Conservation (phyloP, 1,140 invertebrate genomes). For the Pseudomyrmex gracilis region DNA sequence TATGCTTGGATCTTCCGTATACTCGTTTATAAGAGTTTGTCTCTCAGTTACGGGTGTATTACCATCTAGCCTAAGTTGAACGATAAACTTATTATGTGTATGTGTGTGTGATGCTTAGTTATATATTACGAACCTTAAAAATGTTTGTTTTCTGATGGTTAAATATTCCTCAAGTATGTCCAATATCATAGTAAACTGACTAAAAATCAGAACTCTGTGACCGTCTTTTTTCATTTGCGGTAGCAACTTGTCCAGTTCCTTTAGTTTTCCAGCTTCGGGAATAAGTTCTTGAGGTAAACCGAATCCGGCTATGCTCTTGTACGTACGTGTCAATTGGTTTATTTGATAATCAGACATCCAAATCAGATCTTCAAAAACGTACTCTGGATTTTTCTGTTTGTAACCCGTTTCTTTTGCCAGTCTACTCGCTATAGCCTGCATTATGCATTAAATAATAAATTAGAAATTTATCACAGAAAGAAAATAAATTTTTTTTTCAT, state of each 20-base stretch:
- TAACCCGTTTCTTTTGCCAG: conserved; percentile 91
- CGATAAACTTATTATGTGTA: conserved; percentile 45
- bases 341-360: conserved; percentile 97
- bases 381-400: conserved; percentile 92
- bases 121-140: conserved; percentile 86
- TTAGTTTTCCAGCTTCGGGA: conserved; percentile 93
- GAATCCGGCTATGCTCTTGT: conserved; percentile 84
- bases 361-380: conserved; percentile 94
- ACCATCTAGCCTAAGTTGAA: conserved; percentile 90
- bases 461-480: background rate
- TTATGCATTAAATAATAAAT: conserved; percentile 43
- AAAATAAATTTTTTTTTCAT: background rate
- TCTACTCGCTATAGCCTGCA: conserved; percentile 89
- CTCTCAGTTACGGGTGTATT: conserved; percentile 92
- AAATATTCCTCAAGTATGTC: conserved; percentile 96
- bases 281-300: conserved; percentile 90
- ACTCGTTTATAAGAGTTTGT: conserved; percentile 93
- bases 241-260: conserved; percentile 92
- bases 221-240: conserved; percentile 90
- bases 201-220: conserved; percentile 96
- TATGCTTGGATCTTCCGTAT: conserved; percentile 90
- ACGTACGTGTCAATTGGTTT: conserved; percentile 90
- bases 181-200: conserved; percentile 97
- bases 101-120: background rate
- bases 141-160: conserved; percentile 89